A percentile compares a stretch with the other conserved stretches of the same genome.
Evolutionary conservation across 2,888 invertebrate genomes (phyloP).

Genomic region (Andrena dorsata): DNA sequence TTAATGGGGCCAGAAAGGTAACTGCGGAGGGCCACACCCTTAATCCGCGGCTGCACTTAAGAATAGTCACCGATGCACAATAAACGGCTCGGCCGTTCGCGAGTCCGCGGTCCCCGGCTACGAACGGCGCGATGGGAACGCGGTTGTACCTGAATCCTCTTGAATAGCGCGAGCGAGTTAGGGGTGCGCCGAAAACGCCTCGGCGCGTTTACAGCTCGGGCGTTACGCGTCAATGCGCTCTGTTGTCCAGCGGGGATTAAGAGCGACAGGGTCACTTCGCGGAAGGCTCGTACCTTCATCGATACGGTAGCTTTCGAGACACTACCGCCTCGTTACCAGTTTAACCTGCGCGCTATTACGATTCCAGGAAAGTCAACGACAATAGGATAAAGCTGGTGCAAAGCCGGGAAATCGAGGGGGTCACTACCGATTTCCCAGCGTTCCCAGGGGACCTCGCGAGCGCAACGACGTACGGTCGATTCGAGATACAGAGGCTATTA

Average conservation of each 20-base stretch:
- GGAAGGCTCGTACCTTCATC: conserved; percentile 47
- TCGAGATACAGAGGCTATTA: conserved; percentile 61
- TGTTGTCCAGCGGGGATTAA: conserved; percentile 27
- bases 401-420: neutral
- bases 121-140: neutral
- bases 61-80: conserved; percentile 56
- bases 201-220: conserved; percentile 27
- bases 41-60: conserved; percentile 61
- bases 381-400: neutral
- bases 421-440: conserved; percentile 38
- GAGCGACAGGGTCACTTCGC: conserved; percentile 29
- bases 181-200: neutral
- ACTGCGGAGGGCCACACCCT: conserved; percentile 65
- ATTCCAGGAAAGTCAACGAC: neutral
- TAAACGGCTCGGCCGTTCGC: conserved; percentile 46
- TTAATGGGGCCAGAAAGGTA: conserved; percentile 68
- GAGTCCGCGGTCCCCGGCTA: conserved; percentile 31
- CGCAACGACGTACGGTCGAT: conserved; percentile 39
- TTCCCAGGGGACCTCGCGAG: conserved; percentile 58
- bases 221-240: neutral
- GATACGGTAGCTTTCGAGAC: neutral
- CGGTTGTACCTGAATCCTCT: neutral
- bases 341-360: neutral
- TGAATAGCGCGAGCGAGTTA: neutral
- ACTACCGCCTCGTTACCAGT: neutral